Evolutionary conservation across 2,797 vertebrate species (phyloP).

Genomic region (Leptoclinus maculatus): DNA sequence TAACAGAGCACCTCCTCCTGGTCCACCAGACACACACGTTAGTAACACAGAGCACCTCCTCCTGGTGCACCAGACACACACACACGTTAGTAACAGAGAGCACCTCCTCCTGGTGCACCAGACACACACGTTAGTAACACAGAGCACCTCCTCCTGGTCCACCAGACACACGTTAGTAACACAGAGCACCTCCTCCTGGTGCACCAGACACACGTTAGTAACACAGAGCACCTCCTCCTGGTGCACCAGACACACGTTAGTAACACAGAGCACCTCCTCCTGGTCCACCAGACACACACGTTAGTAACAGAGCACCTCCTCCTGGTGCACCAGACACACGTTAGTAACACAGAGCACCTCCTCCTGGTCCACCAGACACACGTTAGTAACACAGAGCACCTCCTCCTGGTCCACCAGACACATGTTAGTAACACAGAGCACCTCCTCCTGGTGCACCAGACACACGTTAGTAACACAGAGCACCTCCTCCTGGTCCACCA

Average conservation of each 20-base stretch:
- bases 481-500: conserved; percentile 80
- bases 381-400: background rate
- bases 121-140: background rate
- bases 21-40: background rate
- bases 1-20: background rate
- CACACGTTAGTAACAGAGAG: accelerated
- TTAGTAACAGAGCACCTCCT: background rate
- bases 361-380: background rate
- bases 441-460: background rate
- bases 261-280: background rate
- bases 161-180: too few species aligned
- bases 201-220: too few species aligned
- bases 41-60: background rate
- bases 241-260: background rate
- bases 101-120: background rate
- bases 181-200: background rate
- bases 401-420: background rate
- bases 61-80: conserved; percentile 80
- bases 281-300: accelerated
- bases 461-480: accelerated
- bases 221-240: background rate
- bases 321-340: accelerated
- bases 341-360: background rate
- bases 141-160: background rate
- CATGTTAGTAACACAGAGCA: accelerated